These are phyloP conservation scores for Tachina grossa DNA, from an alignment of 2,888 invertebrate species.

Conservation along the genomic window DNA sequence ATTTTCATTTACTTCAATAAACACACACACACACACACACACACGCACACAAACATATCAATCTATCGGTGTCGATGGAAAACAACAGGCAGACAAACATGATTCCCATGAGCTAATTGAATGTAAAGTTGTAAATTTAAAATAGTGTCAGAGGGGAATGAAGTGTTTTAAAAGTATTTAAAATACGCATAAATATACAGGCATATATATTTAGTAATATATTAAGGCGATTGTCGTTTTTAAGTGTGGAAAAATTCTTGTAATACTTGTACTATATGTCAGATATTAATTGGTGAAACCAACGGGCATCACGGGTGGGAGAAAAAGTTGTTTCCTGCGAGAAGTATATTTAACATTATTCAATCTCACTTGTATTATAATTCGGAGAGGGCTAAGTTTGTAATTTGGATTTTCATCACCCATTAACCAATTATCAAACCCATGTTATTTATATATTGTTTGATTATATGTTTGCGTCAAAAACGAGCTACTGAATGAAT, in stretches of 20 bases:
- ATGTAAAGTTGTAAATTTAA: conserved; percentile 16
- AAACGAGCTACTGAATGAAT: no score
- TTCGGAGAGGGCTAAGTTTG: no score
- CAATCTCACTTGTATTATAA: no score
- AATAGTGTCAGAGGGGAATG: neutral
- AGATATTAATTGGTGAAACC: conserved; percentile 29
- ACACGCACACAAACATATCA: neutral
- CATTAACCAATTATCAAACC: no score
- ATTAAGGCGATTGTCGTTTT: conserved; percentile 30
- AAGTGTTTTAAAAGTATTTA: conserved; percentile 26
- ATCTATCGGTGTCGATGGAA: neutral
- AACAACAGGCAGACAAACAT: conserved; percentile 42
- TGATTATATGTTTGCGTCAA: no score
- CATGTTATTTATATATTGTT: no score
- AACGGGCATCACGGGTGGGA: neutral
- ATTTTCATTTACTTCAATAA: conserved; percentile 24
- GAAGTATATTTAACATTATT: no score
- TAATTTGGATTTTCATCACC: no score
- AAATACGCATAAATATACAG: neutral
- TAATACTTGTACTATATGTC: neutral
- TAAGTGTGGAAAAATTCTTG: neutral
- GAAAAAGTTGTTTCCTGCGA: neutral
- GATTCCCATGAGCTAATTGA: conserved; percentile 50
- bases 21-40: neutral
- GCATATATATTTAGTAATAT: conserved; percentile 1